phyloP scores from a whole-genome alignment of 2,113 vertebrate genomes.

The Bubo bubo region DNA sequence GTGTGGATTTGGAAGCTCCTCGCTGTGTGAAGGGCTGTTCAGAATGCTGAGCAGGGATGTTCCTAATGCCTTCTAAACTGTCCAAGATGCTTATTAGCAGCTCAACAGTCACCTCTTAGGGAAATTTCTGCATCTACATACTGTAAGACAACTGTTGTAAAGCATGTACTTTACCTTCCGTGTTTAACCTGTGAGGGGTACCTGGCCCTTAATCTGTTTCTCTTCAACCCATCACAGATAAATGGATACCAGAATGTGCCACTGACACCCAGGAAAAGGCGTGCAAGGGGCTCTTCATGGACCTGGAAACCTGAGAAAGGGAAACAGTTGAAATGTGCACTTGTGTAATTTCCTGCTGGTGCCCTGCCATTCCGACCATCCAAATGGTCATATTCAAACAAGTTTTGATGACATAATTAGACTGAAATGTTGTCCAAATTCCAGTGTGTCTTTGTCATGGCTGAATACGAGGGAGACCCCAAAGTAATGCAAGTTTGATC shows the following conservation, averaged over 20 bases:
- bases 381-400: neutral
- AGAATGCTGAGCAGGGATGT: neutral
- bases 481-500: neutral
- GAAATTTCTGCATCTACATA: fast-evolving
- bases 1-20: neutral
- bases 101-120: neutral
- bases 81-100: neutral
- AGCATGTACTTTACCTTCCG: neutral
- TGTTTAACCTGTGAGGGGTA: neutral
- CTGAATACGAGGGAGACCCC: neutral
- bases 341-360: neutral
- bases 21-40: neutral
- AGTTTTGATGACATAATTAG: neutral
- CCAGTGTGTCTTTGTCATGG: neutral
- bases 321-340: neutral
- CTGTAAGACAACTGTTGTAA: neutral
- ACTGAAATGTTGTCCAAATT: neutral
- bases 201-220: neutral
- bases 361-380: neutral
- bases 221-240: neutral
- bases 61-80: neutral
- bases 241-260: neutral
- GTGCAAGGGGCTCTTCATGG: neutral
- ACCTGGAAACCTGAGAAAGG: neutral
- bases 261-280: neutral